Base-by-base conservation (phyloP, 2,888 invertebrate species). In the Galeopsomyia nigrocyanea region DNA sequence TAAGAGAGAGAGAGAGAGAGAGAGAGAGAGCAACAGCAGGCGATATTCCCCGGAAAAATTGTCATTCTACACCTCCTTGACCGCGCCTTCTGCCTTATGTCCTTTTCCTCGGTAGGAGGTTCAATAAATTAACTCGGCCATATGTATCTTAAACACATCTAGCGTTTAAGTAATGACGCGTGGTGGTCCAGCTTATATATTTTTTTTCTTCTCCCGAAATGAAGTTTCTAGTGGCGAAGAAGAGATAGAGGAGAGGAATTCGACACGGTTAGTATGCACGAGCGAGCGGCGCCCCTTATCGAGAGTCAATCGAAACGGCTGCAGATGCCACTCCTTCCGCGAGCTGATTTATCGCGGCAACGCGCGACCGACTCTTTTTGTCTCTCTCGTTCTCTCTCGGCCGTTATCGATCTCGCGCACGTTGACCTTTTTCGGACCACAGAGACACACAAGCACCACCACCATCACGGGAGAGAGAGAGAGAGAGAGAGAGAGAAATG, bases 131-230 rank as follows among this genome's bases (percentile, higher is more conserved):
- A 72, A 51, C 21, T 2, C 31, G 5, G 17, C 22, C 53, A 21
- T 22, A 39, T 39, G 62, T 67, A 62, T 63, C 67, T 17, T 21
- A 14, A 22, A 2, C 55, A 16, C 22, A 68, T 65, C 68, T 64
- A 73, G 55, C 62, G 78, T 80, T 78, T 79, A 79, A 78, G 78
- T 80, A 78, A 80, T 79, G 26, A 26, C 26, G 26, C 26, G 76
- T 75, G 77, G 78, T 79, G 79, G 78, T 79, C 79, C 78, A 78
- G 73, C 76, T 78, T 62, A 63, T 57, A 61, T 67, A 60, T 70
- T 65, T 75, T 67, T 66, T 22, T n/a, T 22, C 49, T 9, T 10
- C 49, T 39, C 10, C 58, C 58, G n/a, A 49, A 26, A 46, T 22
- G 65, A 16, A 26, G n/a, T 16, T 16, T 57, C n/a, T 50, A n/a